Percentiles rank a stretch among this genome's conserved stretches.
phyloP scores from a whole-genome alignment of 2,113 vertebrate genomes.

The Amazona guildingii region DNA sequence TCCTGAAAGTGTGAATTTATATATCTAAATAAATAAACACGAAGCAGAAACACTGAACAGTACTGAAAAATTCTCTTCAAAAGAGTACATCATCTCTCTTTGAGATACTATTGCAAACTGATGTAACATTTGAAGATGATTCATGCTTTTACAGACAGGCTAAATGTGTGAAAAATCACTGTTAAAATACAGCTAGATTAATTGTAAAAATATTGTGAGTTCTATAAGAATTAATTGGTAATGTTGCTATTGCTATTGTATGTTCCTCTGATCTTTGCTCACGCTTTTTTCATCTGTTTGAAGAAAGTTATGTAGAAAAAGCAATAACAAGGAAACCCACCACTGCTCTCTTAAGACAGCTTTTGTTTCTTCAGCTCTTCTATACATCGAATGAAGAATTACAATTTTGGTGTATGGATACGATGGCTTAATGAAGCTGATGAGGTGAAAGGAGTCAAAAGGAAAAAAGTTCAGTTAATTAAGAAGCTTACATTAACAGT shows the following conservation, averaged over 20 bases:
- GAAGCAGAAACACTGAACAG: background rate
- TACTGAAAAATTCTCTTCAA: background rate
- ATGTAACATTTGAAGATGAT: background rate
- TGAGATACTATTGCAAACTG: background rate
- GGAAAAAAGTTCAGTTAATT: background rate
- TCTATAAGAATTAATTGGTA: background rate
- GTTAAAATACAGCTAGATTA: background rate
- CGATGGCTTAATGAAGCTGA: background rate
- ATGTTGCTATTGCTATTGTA: background rate
- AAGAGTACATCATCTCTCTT: background rate
- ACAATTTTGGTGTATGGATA: background rate
- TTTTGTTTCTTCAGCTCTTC: background rate
- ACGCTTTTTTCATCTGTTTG: background rate
- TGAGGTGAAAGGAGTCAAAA: background rate
- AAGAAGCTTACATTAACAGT: background rate
- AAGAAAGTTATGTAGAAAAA: background rate
- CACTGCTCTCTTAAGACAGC: background rate
- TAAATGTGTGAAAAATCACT: background rate
- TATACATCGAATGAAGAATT: background rate
- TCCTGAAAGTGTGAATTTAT: background rate
- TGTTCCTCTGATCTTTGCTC: background rate
- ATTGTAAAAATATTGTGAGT: background rate
- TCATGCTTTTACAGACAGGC: background rate
- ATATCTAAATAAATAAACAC: background rate
- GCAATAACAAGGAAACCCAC: background rate